Conservation (phyloP, 2,888 invertebrate species). For the Liopterus haemorrhoidalis region DNA sequence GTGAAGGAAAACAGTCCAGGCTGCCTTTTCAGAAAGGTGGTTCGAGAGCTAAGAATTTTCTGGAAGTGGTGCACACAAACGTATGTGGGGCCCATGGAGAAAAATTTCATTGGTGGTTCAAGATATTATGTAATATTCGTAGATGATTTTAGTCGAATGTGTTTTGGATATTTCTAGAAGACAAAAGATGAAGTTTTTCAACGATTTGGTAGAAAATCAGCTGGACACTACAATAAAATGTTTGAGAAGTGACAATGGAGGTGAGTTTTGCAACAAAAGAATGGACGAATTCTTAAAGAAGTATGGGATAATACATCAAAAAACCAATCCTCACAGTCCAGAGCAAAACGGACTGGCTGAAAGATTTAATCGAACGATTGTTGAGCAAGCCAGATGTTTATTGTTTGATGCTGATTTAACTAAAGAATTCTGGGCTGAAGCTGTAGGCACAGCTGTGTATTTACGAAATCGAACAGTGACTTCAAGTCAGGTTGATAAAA, state of each 20-base stretch:
- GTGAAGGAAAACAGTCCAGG: slow-evolving; percentile 34
- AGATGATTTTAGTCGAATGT: slow-evolving; percentile 33
- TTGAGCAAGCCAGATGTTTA: slow-evolving; percentile 33
- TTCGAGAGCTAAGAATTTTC: slow-evolving; percentile 28
- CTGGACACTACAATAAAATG: slow-evolving; percentile 30
- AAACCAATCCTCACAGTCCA: slow-evolving; percentile 18
- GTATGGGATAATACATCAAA: slow-evolving; percentile 22
- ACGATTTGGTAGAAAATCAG: slow-evolving; percentile 30
- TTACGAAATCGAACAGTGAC: slow-evolving; percentile 15
- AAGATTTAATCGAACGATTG: slow-evolving; percentile 25
- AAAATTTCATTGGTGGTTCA: slow-evolving; percentile 28
- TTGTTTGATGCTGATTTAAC: slow-evolving; percentile 10
- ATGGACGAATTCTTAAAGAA: slow-evolving; percentile 27
- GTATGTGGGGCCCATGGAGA: slow-evolving; percentile 35
- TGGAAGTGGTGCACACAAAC: slow-evolving; percentile 35
- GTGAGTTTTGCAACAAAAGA: slow-evolving; percentile 28
- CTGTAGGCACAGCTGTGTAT: slow-evolving; percentile 10
- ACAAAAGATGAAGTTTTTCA: slow-evolving; percentile 31
- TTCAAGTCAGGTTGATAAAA: slow-evolving; percentile 12
- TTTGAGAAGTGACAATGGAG: slow-evolving; percentile 32
- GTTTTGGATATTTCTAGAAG: slow-evolving; percentile 32
- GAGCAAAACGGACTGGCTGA: slow-evolving; percentile 26
- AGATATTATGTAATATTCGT: slow-evolving; percentile 35
- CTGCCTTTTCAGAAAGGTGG: slow-evolving; percentile 31
- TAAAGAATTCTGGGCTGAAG: slow-evolving; percentile 11